Evolutionary conservation across 2,888 invertebrate genomes (phyloP).

Genomic region (Napeogenes sylphis): DNA sequence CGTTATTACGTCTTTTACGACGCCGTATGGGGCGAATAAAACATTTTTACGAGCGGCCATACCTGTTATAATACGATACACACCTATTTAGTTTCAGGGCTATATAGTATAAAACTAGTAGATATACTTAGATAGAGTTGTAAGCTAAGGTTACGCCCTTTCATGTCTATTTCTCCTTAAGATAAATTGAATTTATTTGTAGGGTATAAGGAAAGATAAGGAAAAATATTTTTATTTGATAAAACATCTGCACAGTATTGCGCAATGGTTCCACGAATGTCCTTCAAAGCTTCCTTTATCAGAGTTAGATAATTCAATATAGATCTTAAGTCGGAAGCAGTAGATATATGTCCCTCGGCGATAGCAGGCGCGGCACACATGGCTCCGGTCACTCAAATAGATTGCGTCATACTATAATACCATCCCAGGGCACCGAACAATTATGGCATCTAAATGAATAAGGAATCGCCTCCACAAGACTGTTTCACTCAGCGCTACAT

Average conservation of each 20-base stretch:
- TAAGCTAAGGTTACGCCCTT: not conserved
- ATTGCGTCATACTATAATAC: conserved; percentile 66
- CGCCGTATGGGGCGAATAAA: conserved; percentile 78
- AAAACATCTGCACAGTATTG: conserved; percentile 3
- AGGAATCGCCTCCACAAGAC: conserved; percentile 53
- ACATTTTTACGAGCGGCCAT: conserved; percentile 78
- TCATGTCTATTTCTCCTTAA: no score
- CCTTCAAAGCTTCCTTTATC: conserved; percentile 42
- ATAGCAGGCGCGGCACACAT: conserved; percentile 45
- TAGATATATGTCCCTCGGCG: conserved; percentile 39
- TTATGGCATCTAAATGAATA: conserved; percentile 69
- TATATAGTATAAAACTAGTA: not conserved
- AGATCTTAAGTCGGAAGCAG: conserved; percentile 40
- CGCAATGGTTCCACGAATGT: not conserved
- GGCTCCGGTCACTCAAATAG: conserved; percentile 68
- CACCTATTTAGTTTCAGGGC: conserved; percentile 34
- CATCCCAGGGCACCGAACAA: conserved; percentile 64
- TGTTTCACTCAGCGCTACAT: conserved; percentile 52
- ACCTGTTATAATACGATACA: conserved; percentile 67
- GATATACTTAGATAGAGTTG: not conserved
- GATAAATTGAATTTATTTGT: no score
- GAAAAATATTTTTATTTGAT: conserved; percentile 1
- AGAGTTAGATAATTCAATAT: conserved; percentile 55
- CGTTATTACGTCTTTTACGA: conserved; percentile 78
- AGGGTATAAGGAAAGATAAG: not conserved